Evolutionary conservation across 2,888 invertebrate species (phyloP), one percentile per base, ranked within the genome.

Genomic region (Himalopsyche kuldschensis): DNA sequence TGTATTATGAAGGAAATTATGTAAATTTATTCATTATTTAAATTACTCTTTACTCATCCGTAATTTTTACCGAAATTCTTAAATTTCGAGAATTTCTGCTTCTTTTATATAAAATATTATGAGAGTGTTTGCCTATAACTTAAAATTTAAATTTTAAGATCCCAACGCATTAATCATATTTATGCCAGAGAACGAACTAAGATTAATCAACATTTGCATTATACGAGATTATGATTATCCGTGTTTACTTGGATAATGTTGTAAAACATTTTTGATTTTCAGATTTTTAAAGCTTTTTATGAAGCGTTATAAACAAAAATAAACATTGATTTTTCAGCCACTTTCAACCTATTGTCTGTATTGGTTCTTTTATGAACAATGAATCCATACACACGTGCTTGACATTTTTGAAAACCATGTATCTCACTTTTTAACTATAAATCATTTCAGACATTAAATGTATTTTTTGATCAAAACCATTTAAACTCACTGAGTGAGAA

Each of bases 21-120:
- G 83, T 78, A 84, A 80, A 83, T 86, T 83, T 84, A 84, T 86
- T 84, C 83, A 85, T 83, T 86, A 86, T 86, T 86, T 84, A 84
- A 85, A 84, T 84, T 86, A 84, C 82, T 84, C 84, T 86, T 78
- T 83, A 83, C 82, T 86, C 82, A 82, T 82, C 82, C 82, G 83
- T 76, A 82, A 47, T 79, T 82, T 69, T 69, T 69, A 69, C 69
- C 27, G 69, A 69, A 69, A 69, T 69, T 69, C 30, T 69, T 69
- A 69, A 69, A 69, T 11, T 69, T 30, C 4, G 69, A 30, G 69
- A 15, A 15, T 69, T 69, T 69, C 27, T 69, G 30, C 30, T 69
- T 69, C 69, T 69, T 69, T 69, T 69, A 69, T 69, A 30, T 27
- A 11, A 10, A 30, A 69, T 20, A 55, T 5, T 55, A 55, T 11